These are phyloP conservation scores for Fopius arisanus DNA, from an alignment of 1,140 invertebrate species.

Conservation along the genomic window DNA sequence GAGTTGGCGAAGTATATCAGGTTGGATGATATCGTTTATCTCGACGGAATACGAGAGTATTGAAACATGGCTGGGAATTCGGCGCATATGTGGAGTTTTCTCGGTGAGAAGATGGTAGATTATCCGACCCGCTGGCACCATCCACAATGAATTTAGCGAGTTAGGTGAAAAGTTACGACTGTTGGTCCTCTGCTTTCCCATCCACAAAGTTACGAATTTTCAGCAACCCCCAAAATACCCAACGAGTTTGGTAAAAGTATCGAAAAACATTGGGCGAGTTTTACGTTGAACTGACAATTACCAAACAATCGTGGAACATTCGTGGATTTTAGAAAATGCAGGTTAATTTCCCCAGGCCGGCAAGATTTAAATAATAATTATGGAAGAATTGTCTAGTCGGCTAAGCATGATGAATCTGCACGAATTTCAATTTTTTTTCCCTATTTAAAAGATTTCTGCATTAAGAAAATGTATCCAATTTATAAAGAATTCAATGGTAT, in stretches of 20 bases:
- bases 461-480: too few relatives aligned
- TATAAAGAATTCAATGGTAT: too few relatives aligned
- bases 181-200: not conserved
- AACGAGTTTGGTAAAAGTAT: not conserved
- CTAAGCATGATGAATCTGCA: too few relatives aligned
- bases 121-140: conserved; percentile 19
- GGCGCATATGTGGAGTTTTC: not conserved
- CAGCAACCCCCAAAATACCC: not conserved
- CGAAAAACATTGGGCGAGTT: not conserved
- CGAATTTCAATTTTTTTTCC: too few relatives aligned
- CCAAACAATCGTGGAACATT: too few relatives aligned
- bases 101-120: not conserved
- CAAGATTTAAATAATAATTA: too few relatives aligned
- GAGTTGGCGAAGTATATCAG: not conserved
- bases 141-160: conserved; percentile 25
- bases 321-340: too few relatives aligned
- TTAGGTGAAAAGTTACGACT: conserved; percentile 15
- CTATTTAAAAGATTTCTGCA: too few relatives aligned
- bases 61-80: not conserved
- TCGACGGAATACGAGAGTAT: not conserved
- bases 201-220: not conserved
- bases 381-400: too few relatives aligned
- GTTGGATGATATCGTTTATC: not conserved
- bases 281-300: not conserved
- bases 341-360: too few relatives aligned